Evolutionary conservation across 2,113 vertebrate genomes (phyloP).

Genomic region (Scolopax mira): DNA sequence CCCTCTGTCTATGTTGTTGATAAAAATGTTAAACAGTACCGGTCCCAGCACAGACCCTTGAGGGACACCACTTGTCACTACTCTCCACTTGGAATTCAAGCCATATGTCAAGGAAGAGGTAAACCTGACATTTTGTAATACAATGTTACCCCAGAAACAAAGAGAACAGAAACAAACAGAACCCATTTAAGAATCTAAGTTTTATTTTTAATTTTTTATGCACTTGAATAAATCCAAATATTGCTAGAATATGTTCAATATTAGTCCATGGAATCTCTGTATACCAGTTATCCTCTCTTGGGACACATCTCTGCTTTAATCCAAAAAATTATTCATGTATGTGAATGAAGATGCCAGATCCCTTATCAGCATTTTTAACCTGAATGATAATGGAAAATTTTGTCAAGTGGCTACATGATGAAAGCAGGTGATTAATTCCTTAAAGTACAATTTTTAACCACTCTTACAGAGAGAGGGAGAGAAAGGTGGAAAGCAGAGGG

Average conservation of each 20-base stretch:
- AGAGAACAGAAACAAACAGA: background rate
- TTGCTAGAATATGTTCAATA: background rate
- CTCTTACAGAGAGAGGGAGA: background rate
- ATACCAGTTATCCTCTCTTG: background rate
- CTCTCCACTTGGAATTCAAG: too few species aligned
- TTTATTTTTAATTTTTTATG: background rate
- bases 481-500: background rate
- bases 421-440: background rate
- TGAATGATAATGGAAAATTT: background rate
- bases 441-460: background rate
- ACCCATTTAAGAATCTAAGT: rapidly evolving
- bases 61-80: too few species aligned
- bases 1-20: too few species aligned
- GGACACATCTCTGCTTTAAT: background rate
- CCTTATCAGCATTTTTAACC: background rate
- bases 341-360: background rate
- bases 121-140: background rate
- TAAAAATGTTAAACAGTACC: too few species aligned
- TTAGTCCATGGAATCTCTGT: background rate
- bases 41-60: too few species aligned
- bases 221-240: background rate
- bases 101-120: background rate
- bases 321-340: background rate
- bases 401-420: background rate
- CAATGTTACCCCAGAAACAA: background rate